Base-by-base conservation (phyloP, 2,888 invertebrate species). In the Scrobipalpa costella region DNA sequence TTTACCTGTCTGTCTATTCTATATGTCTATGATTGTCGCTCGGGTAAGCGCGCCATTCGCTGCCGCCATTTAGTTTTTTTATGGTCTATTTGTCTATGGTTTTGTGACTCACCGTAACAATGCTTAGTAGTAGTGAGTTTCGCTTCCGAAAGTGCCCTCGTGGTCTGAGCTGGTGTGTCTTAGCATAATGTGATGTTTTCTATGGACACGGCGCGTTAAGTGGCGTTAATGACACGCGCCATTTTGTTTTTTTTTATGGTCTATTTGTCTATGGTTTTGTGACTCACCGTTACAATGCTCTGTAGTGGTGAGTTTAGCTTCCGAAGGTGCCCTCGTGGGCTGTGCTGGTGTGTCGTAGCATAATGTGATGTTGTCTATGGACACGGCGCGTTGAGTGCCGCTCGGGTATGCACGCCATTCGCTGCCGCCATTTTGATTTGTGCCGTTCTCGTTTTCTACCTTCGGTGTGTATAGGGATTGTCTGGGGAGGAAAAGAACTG, bases 401-500 rank as follows among this genome's bases (percentile, higher is more conserved):
- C 79, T 73, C 11, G 88, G 85, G 76, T 85, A 89, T 8, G 85
- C 75, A 59, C 92, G 89, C 86, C 91, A 92, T 11, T 89, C 89
- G 61, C 89, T 84, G 64, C 81, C 77, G 66, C 71, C 86, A 69
- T 66, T 81, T 74, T 88, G 89, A 79, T 73, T 75, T 8, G 72
- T 66, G 0, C 86, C 86, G 80, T 91, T 88, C 64, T 82, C 85
- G 74, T 93, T 86, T 78, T 95, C 95, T 72, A 94, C 93, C 83
- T 94, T 94, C 0, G 95, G 95, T 11, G 95, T 95, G 83, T 95
- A 95, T 64, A 95, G 85, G 27, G 94, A 93, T 76, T 94, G 92
- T 80, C 95, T 94, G 85, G 13, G 21, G 21, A 79, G 27, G 27
- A 27, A 27, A 27, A 3, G 5, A 27, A 27, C 2, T 27, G 27